Percentiles rank a stretch among this genome's conserved stretches.
Evolutionary conservation across 1,140 invertebrate genomes (phyloP).

Genomic region (Pogonognathellus flavescens): DNA sequence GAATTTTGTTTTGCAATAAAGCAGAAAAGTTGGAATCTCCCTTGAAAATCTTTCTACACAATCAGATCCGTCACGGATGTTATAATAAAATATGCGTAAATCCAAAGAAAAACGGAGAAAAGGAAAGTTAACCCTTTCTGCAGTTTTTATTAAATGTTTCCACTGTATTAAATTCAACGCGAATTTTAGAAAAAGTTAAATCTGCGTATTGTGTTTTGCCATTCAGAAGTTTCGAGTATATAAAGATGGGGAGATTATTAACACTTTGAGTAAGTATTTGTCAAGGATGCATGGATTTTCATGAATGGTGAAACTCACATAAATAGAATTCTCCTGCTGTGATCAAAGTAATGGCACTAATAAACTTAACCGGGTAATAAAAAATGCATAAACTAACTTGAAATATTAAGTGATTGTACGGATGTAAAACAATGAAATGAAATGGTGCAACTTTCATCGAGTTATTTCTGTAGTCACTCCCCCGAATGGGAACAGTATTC

Average conservation of each 20-base stretch:
- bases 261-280: not conserved
- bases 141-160: not conserved
- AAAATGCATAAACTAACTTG: not conserved
- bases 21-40: constrained; percentile 1
- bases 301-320: too few relatives aligned
- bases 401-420: constrained; percentile 11
- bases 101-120: not conserved
- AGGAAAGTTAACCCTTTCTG: not conserved
- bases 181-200: too few relatives aligned
- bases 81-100: not conserved
- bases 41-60: not conserved
- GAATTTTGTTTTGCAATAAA: constrained; percentile 5
- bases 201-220: too few relatives aligned
- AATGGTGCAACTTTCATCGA: too few relatives aligned
- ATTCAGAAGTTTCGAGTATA: not conserved
- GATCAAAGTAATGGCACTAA: constrained; percentile 6
- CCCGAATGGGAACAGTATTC: not conserved
- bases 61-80: constrained; percentile 30
- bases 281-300: not conserved
- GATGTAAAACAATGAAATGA: not conserved
- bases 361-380: constrained; percentile 17
- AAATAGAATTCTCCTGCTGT: not conserved
- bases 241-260: constrained; percentile 2
- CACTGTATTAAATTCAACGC: not conserved
- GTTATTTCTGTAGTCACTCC: too few relatives aligned